Base-by-base conservation (phyloP, 2,888 invertebrate genomes). In the Mellilla xanthometata region DNA sequence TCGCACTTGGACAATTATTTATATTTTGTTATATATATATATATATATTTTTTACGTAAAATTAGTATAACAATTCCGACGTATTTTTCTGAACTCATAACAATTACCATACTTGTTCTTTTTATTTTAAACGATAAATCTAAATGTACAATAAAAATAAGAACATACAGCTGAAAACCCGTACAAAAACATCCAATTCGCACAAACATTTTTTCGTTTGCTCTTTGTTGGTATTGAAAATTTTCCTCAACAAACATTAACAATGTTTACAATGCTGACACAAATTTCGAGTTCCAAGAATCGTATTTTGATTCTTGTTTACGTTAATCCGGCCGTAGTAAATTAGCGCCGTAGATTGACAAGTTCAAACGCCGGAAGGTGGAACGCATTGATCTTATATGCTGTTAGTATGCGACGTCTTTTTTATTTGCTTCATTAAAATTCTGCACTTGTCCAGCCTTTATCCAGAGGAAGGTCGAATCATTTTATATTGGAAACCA, bases 251-350 rank as follows among this genome's bases (percentile, higher is more conserved):
- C 3, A 15, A 9, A n/a, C n/a, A n/a, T n/a, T n/a, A 35, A 35
- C 15, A 23, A 27, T 35, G 27, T 35, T 35, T 35, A 35, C 35
- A 8, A 26, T 27, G 26, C 27, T 35, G 35, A 35, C 27, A 27
- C 35, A n/a, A 35, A 27, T 35, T 35, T 10, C 1, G 12, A 27
- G 13, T 34, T 41, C 42, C 30, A 10, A 30, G 35, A 42, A 35
- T 30, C 23, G 30, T 42, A 24, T 35, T 35, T 30, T 6, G 3
- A 15, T 34, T 34, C 6, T 4, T 6, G 34, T 42, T 42, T 42
- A 42, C 26, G 12, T 13, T 34, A 23, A 34, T 28, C 34, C 13
- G 12, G 22, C 6, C 1, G 12, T n/a, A 23, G 11, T 42, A 35
- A 42, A 35, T 35, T 23, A 28, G 26, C 23, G 8, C 5, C 22